Evolutionary conservation across 92 coral and sea anemone species (phyloP).

Genomic region (Nematostella vectensis): DNA sequence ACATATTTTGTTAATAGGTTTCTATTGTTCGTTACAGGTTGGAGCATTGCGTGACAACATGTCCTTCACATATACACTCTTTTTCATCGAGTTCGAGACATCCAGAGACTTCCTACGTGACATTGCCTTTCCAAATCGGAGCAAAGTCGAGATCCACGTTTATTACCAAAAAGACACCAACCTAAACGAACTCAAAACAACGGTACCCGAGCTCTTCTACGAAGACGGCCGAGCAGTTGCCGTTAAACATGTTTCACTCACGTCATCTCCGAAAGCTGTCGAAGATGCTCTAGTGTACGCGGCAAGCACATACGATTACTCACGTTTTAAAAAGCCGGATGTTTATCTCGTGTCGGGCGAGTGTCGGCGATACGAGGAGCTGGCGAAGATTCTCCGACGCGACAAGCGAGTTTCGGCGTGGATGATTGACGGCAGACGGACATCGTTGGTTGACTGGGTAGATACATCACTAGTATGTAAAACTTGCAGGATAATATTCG

Average conservation of each 20-base stretch:
- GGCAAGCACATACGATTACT: conserved; percentile 66
- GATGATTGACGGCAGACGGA: conserved; percentile 65
- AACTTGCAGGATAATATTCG: conserved; percentile 46
- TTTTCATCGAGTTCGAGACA: conserved; percentile 61
- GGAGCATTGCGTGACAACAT: conserved; percentile 10
- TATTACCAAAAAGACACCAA: conserved; percentile 67
- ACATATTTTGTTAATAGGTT: neutral
- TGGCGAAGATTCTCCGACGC: conserved; percentile 75
- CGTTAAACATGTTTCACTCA: conserved; percentile 57
- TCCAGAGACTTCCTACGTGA: conserved; percentile 60
- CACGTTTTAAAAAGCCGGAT: conserved; percentile 69
- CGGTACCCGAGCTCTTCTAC: conserved; percentile 49
- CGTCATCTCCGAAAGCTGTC: conserved; percentile 63
- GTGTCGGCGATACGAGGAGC: conserved; percentile 77
- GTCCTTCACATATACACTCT: conserved; percentile 61
- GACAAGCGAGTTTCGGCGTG: conserved; percentile 70
- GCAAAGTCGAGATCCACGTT: conserved; percentile 66
- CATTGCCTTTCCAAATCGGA: conserved; percentile 50
- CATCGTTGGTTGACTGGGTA: conserved; percentile 56
- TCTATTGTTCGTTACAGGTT: neutral
- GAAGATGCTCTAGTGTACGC: conserved; percentile 65
- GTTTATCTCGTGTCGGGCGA: conserved; percentile 79
- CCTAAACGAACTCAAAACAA: conserved; percentile 35
- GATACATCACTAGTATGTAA: conserved; percentile 53
- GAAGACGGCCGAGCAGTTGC: conserved; percentile 62